Evolutionary conservation across 2,113 vertebrate species (phyloP).

Genomic region (Chaetops frenatus): DNA sequence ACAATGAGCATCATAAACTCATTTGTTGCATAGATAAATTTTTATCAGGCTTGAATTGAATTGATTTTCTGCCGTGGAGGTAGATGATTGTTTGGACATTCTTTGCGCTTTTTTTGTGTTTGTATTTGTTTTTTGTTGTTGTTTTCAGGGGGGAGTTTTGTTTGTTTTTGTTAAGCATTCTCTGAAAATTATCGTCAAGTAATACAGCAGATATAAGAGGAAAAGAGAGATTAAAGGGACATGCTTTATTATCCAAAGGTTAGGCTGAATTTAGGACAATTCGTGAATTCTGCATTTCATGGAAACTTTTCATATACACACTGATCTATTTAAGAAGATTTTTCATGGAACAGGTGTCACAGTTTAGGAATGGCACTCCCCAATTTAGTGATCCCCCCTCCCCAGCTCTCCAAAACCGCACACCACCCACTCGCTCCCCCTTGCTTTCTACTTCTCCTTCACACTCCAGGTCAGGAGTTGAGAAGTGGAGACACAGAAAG

Average conservation of each 20-base stretch:
- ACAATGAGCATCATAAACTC: neutral
- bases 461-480: accelerated
- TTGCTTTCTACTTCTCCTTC: neutral
- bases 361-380: neutral
- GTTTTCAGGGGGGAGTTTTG: neutral
- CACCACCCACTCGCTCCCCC: accelerated
- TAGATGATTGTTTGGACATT: neutral
- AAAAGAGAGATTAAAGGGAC: neutral
- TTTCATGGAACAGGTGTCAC: neutral
- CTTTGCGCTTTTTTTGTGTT: neutral
- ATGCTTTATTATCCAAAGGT: neutral
- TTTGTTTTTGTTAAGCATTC: neutral
- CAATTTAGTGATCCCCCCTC: neutral
- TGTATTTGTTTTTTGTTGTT: neutral
- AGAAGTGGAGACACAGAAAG: neutral
- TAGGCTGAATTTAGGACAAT: neutral
- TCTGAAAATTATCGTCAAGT: neutral
- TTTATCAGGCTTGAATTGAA: neutral
- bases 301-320: neutral
- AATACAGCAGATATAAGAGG: neutral
- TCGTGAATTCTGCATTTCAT: neutral
- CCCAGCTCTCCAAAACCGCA: neutral
- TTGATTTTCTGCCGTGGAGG: neutral
- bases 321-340: neutral
- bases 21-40: neutral